Evolutionary conservation across 2,113 vertebrate genomes (phyloP), one percentile per base, ranked within the genome.

Genomic region (Hassar affinis): DNA sequence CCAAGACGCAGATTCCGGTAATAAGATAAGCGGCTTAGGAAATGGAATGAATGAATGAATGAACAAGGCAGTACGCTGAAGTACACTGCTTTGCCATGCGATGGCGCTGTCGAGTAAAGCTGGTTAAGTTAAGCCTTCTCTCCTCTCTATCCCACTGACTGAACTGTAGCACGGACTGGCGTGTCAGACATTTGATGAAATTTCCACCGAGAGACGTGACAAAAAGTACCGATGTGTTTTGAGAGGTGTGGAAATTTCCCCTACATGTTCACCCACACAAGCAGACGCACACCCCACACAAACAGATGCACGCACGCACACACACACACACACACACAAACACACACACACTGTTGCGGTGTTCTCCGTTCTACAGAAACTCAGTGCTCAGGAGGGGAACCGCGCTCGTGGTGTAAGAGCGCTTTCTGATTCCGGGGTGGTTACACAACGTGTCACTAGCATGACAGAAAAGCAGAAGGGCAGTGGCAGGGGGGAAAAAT

Each of bases 351-450:
- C 10, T 14, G 68, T 71, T 47, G 68, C 22, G 45, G 45, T 51
- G 47, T 72, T 47, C 15, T 66, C 6, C n/a, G 57, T n/a, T 25
- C 9, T 14, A 33, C 22, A 71, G 20, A 71, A 12, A 71, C 47
- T 25, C 22, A 25, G 12, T 17, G 12, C 7, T 52, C n/a, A 75
- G 49, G 27, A 52, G 27, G 17, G 74, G 45, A 54, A 54, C 49
- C 51, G 11, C 10, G 9, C 51, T 38, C 10, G 18, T 64, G 84
- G 59, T 80, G 87, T 88, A 88, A 86, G 84, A 86, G 88, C 84
- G 51, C 89, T 90, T 82, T 80, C 78, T 91, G 85, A 92, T 92
- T 93, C 92, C 92, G 92, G 89, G 93, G 93, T 87, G 93, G 92
- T 88, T 88, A 87, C 75, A 72, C 75, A 83, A 83, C 68, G 84